phyloP scores from a whole-genome alignment of 1,140 invertebrate species.

The Drosophila teissieri region DNA sequence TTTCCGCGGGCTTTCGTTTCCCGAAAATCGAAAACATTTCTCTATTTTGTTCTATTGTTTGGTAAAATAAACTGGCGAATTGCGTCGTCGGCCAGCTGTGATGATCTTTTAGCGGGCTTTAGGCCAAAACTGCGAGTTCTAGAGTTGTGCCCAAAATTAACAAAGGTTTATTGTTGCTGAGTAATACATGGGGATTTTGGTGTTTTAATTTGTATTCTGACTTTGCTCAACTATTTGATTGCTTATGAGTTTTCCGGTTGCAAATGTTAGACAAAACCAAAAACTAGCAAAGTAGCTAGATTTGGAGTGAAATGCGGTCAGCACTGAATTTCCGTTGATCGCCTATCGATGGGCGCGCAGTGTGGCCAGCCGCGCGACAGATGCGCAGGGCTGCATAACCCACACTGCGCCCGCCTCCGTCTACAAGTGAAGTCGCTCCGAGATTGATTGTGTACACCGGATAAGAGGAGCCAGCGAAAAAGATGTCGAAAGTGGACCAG shows the following conservation, averaged over 20 bases:
- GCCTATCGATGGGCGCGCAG: background rate
- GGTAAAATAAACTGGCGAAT: slow-evolving; percentile 5
- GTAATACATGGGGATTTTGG: background rate
- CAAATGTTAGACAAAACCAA: too few species aligned
- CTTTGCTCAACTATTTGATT: background rate
- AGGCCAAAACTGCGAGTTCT: background rate
- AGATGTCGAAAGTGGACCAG: slow-evolving; percentile 80
- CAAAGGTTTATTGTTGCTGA: too few species aligned
- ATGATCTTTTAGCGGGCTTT: background rate
- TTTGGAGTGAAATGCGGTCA: background rate
- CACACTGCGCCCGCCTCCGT: slow-evolving; percentile 2
- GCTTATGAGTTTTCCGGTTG: too few species aligned
- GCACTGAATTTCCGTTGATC: background rate
- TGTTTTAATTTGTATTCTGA: background rate
- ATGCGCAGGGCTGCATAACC: slow-evolving; percentile 19
- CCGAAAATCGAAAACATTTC: slow-evolving; percentile 74
- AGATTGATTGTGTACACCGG: slow-evolving; percentile 51
- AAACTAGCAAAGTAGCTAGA: background rate
- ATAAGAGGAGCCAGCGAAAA: slow-evolving; percentile 44
- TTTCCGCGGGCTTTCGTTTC: slow-evolving; percentile 69
- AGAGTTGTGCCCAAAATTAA: background rate
- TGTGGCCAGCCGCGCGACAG: background rate
- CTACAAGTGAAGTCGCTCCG: slow-evolving; percentile 39
- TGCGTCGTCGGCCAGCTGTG: slow-evolving; percentile 21
- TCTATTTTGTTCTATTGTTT: slow-evolving; percentile 5